Base-by-base conservation (phyloP, 2,797 vertebrate species). In the Periparus ater region DNA sequence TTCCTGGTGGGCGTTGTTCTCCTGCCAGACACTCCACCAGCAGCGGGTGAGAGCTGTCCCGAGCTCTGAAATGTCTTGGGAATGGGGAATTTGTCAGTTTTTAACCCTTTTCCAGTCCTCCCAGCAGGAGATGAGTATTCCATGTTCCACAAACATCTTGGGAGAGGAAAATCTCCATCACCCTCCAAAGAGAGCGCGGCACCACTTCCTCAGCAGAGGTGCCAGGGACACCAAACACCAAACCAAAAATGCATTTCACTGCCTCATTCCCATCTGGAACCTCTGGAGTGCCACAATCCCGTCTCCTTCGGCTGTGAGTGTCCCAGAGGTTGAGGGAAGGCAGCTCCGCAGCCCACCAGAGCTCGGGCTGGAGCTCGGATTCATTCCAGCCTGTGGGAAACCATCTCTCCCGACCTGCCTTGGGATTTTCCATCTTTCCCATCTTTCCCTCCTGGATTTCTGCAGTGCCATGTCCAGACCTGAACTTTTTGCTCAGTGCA, bases 141-240 rank as follows among this genome's bases (percentile, higher is more conserved):
- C 2, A 0, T 27, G 3, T 32, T 3, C 15, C 54, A 17, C 25
- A 51, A 40, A 23, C 2, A 15, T 10, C 67, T 25, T 6, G 2
- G 42, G 53, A 50, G 36, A 4, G 23, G 76, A 12, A 65, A 50
- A 44, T 45, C 53, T 68, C 34, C 53, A 20, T 13, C 50, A 6
- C 29, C 9, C 18, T 30, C 26, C 19, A 1, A 13, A 62, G 36
- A 25, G 40, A 17, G 7, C 18, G 68, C 25, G 29, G 48, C 29
- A 76, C 14, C 40, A 4, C 11, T 27, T 91, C 13, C 61, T 44
- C 1, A 22, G 47, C n/a, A 66, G 71, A 54, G 8, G 3, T 18
- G 34, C 30, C 61, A 29, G 26, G 8, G 62, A 66, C 50, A n/a
- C n/a, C 25, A 27, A 77, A 51, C 26, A 4, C 7, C n/a, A 12